Percentiles rank a stretch among this genome's conserved stretches.
These are phyloP conservation scores for Carpatolechia fugitivella DNA, from an alignment of 2,888 invertebrate species.

Conservation along the genomic window DNA sequence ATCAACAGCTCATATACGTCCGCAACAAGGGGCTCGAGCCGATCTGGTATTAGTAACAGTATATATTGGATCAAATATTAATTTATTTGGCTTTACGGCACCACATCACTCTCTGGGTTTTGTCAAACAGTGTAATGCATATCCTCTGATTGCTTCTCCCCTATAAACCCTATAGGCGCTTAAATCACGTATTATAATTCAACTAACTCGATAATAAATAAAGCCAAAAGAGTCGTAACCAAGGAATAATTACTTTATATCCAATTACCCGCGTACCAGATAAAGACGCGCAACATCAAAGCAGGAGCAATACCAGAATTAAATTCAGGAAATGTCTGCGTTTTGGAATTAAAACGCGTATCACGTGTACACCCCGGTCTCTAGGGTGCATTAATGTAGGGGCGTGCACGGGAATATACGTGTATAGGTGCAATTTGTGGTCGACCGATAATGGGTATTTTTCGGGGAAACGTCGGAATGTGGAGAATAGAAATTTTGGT, in stretches of 20 bases:
- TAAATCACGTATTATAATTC: too few relatives aligned
- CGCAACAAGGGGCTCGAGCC: too few relatives aligned
- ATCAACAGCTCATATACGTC: too few relatives aligned
- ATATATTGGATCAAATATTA: too few relatives aligned
- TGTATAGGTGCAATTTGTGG: conserved; percentile 37
- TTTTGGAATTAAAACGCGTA: conserved; percentile 35
- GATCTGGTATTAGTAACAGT: too few relatives aligned
- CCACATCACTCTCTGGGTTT: too few relatives aligned
- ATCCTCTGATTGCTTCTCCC: too few relatives aligned
- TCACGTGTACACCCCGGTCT: conserved; percentile 31
- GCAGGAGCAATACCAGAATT: background rate
- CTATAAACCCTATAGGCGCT: too few relatives aligned
- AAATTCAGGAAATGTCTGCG: conserved; percentile 23
- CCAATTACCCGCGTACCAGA: background rate
- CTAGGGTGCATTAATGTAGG: conserved; percentile 38
- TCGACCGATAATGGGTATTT: conserved; percentile 27
- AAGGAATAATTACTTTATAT: background rate
- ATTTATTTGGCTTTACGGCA: too few relatives aligned
- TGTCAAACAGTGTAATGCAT: too few relatives aligned
- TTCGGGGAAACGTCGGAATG: background rate
- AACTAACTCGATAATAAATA: background rate
- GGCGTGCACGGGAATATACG: conserved; percentile 25
- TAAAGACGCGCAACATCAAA: background rate
- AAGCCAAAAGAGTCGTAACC: background rate
- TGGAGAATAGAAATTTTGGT: conserved; percentile 17